These are phyloP conservation scores for Ferdinandea cuprea DNA, from an alignment of 2,888 invertebrate genomes.

Conservation along the genomic window DNA sequence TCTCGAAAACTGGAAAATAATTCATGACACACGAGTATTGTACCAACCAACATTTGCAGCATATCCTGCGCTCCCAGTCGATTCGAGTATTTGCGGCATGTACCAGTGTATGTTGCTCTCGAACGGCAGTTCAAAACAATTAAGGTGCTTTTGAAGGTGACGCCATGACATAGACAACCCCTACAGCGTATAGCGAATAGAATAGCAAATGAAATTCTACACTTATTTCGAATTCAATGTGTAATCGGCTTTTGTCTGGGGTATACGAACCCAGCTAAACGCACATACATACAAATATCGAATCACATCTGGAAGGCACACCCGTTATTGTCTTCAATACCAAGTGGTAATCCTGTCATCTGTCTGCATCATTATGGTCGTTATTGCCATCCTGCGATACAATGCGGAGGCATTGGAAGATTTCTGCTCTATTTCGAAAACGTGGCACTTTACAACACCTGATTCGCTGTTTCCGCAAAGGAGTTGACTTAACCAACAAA, in stretches of 20 bases:
- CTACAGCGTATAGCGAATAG: not conserved
- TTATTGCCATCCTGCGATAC: constrained; percentile 47
- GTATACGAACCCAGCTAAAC: constrained; percentile 15
- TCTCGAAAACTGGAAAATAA: constrained; percentile 43
- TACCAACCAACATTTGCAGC: not conserved
- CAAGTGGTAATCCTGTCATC: constrained; percentile 46
- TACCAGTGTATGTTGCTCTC: not conserved
- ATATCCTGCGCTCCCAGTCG: constrained; percentile 4
- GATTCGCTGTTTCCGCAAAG: not conserved
- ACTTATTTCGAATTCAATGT: constrained; percentile 26
- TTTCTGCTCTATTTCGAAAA: not conserved
- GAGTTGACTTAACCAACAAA: constrained; percentile 2
- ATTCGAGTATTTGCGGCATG: not conserved
- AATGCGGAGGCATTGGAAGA: constrained; percentile 45
- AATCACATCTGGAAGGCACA: constrained; percentile 31
- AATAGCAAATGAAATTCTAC: constrained; percentile 23
- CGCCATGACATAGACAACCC: not conserved
- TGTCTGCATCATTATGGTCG: constrained; percentile 62
- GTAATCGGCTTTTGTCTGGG: constrained; percentile 63
- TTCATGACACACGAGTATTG: constrained; percentile 40
- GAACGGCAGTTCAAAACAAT: constrained; percentile 9
- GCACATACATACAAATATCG: constrained; percentile 13
- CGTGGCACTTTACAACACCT: not conserved
- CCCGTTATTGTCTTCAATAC: constrained; percentile 11
- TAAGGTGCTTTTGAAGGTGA: not conserved